Percentiles rank a stretch among this genome's conserved stretches.
Evolutionary conservation across 2,113 vertebrate species (phyloP).

Genomic region (Recurvirostra avosetta): DNA sequence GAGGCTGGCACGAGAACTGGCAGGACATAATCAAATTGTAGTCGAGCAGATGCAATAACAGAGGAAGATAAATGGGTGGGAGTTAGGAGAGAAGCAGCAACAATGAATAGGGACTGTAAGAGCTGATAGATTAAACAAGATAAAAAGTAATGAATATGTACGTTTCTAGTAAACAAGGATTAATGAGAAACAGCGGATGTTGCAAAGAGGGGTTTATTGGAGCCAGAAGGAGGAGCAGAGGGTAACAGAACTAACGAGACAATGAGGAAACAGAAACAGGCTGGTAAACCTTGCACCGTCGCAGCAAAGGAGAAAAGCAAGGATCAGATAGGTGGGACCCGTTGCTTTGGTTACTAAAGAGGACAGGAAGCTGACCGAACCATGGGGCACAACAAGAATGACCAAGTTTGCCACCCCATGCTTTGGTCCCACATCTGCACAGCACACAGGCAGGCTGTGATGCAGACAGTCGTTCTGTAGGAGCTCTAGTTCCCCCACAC

Average conservation of each 20-base stretch:
- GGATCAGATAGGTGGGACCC: not conserved
- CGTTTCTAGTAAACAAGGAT: conserved; percentile 30
- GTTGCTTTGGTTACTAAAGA: not conserved
- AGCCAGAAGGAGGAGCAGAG: not conserved
- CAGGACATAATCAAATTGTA: conserved; percentile 20
- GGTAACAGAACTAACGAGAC: not conserved
- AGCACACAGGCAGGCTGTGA: not conserved
- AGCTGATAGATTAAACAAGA: conserved; percentile 38
- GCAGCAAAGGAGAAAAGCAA: not conserved
- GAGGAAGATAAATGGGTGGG: conserved; percentile 43
- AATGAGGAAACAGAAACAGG: not conserved
- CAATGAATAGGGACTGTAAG: not conserved
- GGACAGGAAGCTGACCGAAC: not conserved
- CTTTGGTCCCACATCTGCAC: not conserved
- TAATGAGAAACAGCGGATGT: not conserved
- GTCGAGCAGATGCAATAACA: not conserved
- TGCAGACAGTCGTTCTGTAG: fast-evolving
- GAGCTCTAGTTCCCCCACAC: fast-evolving
- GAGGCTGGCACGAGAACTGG: not conserved
- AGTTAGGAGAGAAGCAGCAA: not conserved
- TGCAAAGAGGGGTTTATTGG: not conserved
- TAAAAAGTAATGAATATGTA: conserved; percentile 51
- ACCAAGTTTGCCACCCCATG: fast-evolving
- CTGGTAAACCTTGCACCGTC: not conserved
- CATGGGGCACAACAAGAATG: not conserved